Evolutionary conservation across 64 coral and sea anemone genomes (phyloP), one percentile per base, ranked within the genome.

Genomic region (Montipora cactus): DNA sequence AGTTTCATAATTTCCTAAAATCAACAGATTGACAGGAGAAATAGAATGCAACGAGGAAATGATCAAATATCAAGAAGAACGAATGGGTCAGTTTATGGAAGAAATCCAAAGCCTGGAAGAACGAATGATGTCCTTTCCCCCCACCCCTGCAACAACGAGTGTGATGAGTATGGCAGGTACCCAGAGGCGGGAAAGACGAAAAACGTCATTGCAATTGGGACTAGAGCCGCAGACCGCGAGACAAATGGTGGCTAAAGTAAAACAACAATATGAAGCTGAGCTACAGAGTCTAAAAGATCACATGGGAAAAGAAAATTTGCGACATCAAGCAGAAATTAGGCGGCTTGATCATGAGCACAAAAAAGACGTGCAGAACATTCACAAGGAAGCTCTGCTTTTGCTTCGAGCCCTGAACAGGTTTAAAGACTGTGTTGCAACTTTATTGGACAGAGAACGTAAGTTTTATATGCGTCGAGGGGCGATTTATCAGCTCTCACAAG

Each of bases 361-460:
- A 67, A 94, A 89, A 76, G 95, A 99, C 52, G 83, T 96, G 19
- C 83, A 92, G 18, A 94, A 94, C 76, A 99, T 99, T 21, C 95
- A 99, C 67, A 96, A 92, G 49, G 98, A 99, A 91, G 94, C 95
- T 3, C 45, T 96, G 5, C 95, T 91, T 21, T 75, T 96, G 18
- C 78, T 99, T 19, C 95, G 98, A 4, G 89, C 95, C 14, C 87
- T 99, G 61, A 99, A 99, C 77, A 92, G 95, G 55, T 99, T 99
- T 85, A 99, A 99, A 70, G 98, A 99, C 12, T 79, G 89, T 47
- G 76, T 95, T 11, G 95, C 98, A 4, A 92, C 75, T 69, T 74
- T 96, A 55, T 87, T 99, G 21, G 98, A 99, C 57, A 81, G 98
- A 77, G 98, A 99, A 90, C 80, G 98, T 99, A 90, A 92, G 98